These are phyloP conservation scores for Engraulis encrasicolus DNA, from an alignment of 2,113 vertebrate genomes.

Conservation along the genomic window DNA sequence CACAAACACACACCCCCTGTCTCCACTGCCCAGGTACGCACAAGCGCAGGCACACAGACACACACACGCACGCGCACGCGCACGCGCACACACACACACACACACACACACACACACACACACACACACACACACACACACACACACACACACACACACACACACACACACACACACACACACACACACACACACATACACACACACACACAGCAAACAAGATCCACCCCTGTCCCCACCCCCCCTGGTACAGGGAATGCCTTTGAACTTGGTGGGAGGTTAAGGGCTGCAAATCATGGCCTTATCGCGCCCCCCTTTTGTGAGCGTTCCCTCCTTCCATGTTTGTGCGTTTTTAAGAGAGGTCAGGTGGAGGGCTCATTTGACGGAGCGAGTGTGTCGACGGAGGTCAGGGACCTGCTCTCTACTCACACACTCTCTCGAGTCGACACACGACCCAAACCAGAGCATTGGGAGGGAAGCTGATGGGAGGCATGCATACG, in stretches of 20 bases:
- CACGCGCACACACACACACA: background rate
- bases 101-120: background rate
- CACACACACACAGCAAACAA: background rate
- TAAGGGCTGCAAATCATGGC: background rate
- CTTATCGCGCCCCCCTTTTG: slow-evolving; percentile 8
- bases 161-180: slow-evolving; percentile 12
- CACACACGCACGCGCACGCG: background rate
- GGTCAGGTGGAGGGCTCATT: background rate
- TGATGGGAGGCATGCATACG: background rate
- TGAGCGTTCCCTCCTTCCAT: background rate
- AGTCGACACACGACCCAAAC: no score
- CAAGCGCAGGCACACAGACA: background rate
- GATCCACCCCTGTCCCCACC: background rate
- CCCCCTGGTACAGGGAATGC: background rate
- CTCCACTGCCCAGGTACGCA: background rate
- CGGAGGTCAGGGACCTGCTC: background rate
- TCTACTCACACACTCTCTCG: background rate
- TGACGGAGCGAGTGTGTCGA: background rate
- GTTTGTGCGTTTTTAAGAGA: slow-evolving; percentile 14
- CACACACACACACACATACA: background rate
- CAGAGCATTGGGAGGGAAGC: background rate
- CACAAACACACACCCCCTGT: background rate
- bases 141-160: background rate
- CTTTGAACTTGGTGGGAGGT: slow-evolving; percentile 13
- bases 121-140: background rate